Base-by-base conservation (phyloP, 35 echinoderm and acorn worm genomes). In the Nesometra sesokonis region DNA sequence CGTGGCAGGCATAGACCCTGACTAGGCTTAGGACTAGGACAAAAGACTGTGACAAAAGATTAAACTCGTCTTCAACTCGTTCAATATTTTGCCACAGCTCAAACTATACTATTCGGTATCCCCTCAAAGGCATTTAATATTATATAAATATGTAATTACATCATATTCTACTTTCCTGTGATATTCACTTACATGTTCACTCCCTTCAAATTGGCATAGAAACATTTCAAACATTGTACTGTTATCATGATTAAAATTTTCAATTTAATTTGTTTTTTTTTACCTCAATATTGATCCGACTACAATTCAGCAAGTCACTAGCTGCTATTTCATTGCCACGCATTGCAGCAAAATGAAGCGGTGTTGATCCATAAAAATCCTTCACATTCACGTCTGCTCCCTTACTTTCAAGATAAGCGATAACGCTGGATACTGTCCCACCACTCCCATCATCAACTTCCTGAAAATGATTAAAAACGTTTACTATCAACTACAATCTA, bases 261-360 rank as follows among this genome's bases (percentile, higher is more conserved):
- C 4, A 43, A 43, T 43, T 43, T n/a, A n/a, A n/a, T 43, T 43
- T 7, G 38, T 43, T 67, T 67, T 27, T 67, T 67, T 27, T 67
- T 39, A 97, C 94, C 86, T 93, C 94, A 32, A 93, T 87, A 33
- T 85, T 82, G 23, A 97, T 88, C n/a, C 47, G 84, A 1, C 46
- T 83, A 33, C 81, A 87, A 29, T 86, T 67, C 1, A 97, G 77
- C 3, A 97, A 67, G 23, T 97, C 94, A 19, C 77, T 83, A 0
- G 91, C 86, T 27, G 94, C 94, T 0, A 97, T 76, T n/a, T 97
- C 94, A 82, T 97, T 97, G 34, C 90, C 94, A 30, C 94, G 90
- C 77, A 97, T 97, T 21, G 94, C 86, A 0, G 94, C 94, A 85
- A 97, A 90, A 80, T 97, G 94, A 30, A 97, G 87, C 0, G 94